phyloP scores from a whole-genome alignment of 2,113 vertebrate genomes.

The Monopterus albus region DNA sequence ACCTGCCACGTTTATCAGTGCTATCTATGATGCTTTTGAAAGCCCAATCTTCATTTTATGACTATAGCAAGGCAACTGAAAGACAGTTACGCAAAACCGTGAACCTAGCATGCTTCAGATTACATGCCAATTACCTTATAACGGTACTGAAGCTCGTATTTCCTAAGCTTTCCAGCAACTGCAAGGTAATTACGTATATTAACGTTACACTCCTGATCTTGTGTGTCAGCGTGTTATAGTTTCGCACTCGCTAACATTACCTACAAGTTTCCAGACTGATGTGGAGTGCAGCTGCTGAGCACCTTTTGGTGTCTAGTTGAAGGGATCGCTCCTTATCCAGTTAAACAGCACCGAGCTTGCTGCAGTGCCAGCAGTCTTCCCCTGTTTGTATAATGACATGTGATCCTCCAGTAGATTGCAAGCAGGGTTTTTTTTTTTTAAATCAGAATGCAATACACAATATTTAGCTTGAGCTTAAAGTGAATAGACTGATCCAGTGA shows the following conservation, averaged over 20 bases:
- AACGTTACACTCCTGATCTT: conserved; percentile 30
- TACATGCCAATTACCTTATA: not conserved
- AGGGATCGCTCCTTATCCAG: conserved; percentile 79
- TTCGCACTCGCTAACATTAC: not conserved
- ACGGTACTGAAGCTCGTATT: conserved; percentile 13
- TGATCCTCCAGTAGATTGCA: conserved; percentile 29
- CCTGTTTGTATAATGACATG: conserved; percentile 24
- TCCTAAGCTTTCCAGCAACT: conserved; percentile 7
- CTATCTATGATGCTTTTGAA: not conserved
- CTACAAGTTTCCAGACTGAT: conserved; percentile 38
- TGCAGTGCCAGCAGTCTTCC: conserved; percentile 54
- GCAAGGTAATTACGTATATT: conserved; percentile 15
- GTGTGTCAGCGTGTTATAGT: conserved; percentile 10
- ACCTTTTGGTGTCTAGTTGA: conserved; percentile 74
- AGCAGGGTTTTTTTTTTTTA: not conserved
- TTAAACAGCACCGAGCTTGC: conserved; percentile 70
- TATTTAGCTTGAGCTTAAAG: not conserved
- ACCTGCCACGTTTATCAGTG: not conserved
- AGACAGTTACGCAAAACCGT: not conserved
- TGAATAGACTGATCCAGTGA: not conserved
- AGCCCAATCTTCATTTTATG: not conserved
- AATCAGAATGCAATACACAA: not conserved
- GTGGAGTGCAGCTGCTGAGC: conserved; percentile 52
- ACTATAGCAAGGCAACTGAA: not conserved
- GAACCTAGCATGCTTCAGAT: not conserved